These are phyloP conservation scores for Lepidothrix coronata DNA, from an alignment of 2,113 vertebrate species.

Conservation along the genomic window DNA sequence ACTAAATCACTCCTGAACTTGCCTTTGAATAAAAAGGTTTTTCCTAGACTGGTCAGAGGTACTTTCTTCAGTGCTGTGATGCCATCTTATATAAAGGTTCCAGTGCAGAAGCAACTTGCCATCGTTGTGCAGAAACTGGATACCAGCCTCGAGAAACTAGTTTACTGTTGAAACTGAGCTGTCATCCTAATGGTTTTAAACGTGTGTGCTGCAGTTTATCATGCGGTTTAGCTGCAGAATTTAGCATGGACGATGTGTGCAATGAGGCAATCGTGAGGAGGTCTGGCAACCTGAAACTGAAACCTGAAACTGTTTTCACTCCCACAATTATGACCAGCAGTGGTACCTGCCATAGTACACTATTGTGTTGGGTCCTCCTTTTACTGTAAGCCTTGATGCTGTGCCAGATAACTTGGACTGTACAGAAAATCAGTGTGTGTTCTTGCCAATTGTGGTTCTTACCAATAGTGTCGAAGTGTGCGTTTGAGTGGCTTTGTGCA, in stretches of 20 bases:
- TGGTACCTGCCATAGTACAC: accelerated
- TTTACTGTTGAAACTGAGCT: neutral
- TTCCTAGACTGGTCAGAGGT: neutral
- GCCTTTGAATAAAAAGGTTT: neutral
- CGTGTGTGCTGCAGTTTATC: neutral
- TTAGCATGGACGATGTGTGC: neutral
- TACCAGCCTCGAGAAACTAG: neutral
- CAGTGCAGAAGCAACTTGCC: neutral
- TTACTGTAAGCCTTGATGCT: neutral
- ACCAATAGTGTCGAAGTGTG: neutral
- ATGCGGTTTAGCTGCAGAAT: neutral
- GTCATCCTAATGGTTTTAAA: neutral
- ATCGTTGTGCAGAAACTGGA: neutral
- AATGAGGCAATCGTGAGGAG: neutral
- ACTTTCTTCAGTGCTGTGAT: neutral
- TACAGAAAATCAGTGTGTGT: neutral
- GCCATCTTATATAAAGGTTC: neutral
- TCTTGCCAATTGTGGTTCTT: neutral
- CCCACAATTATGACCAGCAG: neutral
- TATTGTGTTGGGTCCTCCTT: neutral
- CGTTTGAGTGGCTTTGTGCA: neutral
- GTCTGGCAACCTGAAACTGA: neutral
- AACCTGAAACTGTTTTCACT: neutral
- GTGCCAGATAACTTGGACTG: neutral
- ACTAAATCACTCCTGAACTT: neutral